phyloP scores from a whole-genome alignment of 2,888 invertebrate genomes.

The Drosophila monieri region DNA sequence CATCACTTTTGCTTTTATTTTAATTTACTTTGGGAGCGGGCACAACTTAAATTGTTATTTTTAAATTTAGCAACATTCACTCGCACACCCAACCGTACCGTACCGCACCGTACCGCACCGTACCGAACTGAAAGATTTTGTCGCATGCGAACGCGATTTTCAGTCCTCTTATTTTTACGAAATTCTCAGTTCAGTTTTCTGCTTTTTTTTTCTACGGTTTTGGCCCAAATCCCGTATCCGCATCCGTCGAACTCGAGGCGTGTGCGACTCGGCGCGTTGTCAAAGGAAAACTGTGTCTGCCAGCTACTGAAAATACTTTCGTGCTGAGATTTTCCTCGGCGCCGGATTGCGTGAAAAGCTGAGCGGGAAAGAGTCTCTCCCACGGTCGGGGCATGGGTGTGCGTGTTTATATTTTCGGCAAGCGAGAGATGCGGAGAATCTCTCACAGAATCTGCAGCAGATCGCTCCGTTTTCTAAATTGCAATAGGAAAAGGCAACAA shows the following conservation, averaged over 20 bases:
- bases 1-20: conserved; percentile 24
- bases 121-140: conserved; percentile 34
- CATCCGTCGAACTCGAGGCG: conserved; percentile 42
- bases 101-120: conserved; percentile 2
- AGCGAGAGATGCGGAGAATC: conserved; percentile 30
- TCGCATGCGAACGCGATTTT: conserved; percentile 52
- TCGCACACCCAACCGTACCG: conserved; percentile 29
- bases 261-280: conserved; percentile 81
- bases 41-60: conserved; percentile 60
- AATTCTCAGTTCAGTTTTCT: conserved; percentile 10
- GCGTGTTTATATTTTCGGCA: conserved; percentile 41
- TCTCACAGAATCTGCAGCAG: conserved; percentile 22
- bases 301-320: conserved; percentile 60
- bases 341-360: conserved; percentile 43
- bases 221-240: conserved; percentile 21
- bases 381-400: conserved; percentile 1
- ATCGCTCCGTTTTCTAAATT: conserved; percentile 61
- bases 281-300: conserved; percentile 78
- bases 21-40: conserved; percentile 40
- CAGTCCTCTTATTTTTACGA: conserved; percentile 9
- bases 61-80: conserved; percentile 74
- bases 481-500: conserved; percentile 59
- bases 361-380: conserved; percentile 31
- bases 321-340: conserved; percentile 58
- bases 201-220: conserved; percentile 22